Evolutionary conservation across 1,140 invertebrate genomes (phyloP).

Genomic region (Drosophila kepulauana): DNA sequence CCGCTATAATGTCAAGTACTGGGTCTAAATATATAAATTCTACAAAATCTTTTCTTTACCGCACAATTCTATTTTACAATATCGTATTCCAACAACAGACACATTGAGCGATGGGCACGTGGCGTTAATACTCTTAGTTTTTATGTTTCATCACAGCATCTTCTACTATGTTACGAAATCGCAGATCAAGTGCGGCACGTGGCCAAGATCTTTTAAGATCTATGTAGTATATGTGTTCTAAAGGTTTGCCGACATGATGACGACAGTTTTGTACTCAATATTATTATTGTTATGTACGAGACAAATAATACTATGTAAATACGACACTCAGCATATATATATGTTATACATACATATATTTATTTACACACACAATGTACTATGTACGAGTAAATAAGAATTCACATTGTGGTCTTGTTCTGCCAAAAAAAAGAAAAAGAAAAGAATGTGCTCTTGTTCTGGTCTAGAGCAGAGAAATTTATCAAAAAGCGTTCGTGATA

Average conservation of each 20-base stretch:
- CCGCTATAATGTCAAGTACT: too few relatives aligned
- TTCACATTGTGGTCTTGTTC: conserved; percentile 14
- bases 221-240: background rate
- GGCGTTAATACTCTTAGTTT: background rate
- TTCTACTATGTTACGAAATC: background rate
- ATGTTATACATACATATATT: background rate
- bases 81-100: background rate
- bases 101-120: background rate
- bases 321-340: background rate
- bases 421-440: background rate
- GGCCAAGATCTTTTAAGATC: background rate
- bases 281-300: conserved; percentile 14
- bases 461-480: conserved; percentile 50
- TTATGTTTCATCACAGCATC: background rate
- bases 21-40: background rate
- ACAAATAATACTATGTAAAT: background rate
- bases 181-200: background rate
- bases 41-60: too few relatives aligned
- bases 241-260: background rate
- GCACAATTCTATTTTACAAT: background rate
- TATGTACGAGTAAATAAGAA: conserved; percentile 10
- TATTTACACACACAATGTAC: background rate
- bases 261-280: conserved; percentile 5
- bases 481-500: conserved; percentile 64
- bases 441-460: conserved; percentile 36